phyloP scores from a whole-genome alignment of 2,113 vertebrate species.

The Danio rerio region GRCz12tu NC_133188.1:4980001-4980500 shows the following conservation, averaged over 20 bases:
- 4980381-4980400: no score
- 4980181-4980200: background rate
- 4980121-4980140: slow-evolving; percentile 60
- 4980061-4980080: background rate
- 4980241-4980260: background rate
- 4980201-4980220: slow-evolving; percentile 47
- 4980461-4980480: no score
- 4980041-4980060: slow-evolving; percentile 28
- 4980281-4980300: background rate
- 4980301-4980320: no score
- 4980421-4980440: no score
- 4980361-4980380: no score
- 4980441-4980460: no score
- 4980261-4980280: background rate
- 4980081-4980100: slow-evolving; percentile 57
- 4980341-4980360: no score
- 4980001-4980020: slow-evolving; percentile 50
- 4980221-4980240: background rate
- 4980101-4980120: slow-evolving; percentile 80
- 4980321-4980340: no score
- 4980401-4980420: no score
- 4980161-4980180: background rate
- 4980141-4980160: slow-evolving; percentile 24
- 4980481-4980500: no score
- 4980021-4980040: slow-evolving; percentile 10